Evolutionary conservation across 2,797 vertebrate genomes (phyloP), one percentile per base, ranked within the genome.

Genomic region (Cephalopachus bancanus): DNA sequence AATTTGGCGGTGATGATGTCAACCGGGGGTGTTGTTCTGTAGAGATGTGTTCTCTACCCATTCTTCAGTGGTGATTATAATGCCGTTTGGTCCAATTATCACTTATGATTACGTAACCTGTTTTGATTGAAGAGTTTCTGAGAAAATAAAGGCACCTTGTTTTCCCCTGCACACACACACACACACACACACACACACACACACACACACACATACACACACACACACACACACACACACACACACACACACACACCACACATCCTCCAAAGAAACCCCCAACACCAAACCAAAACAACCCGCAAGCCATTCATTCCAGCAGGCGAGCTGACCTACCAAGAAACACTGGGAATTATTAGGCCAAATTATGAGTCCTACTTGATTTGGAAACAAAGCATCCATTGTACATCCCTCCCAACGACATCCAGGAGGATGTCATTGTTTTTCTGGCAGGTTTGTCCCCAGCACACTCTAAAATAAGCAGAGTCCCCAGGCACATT

Each of bases 101-200:
- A n/a, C 69, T 76, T 95, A 49, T 30, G 83, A 85, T 98, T 98
- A 96, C 7, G 49, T 97, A 98, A 98, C 15, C 9, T 83, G 93
- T 93, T 97, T 96, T 9, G 65, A 96, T 26, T 72, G 93, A 79
- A 95, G 37, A 1, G 53, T 96, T 94, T 88, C 96, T 74, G 60
- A 97, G 97, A 98, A 98, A 98, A 98, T 95, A 96, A 98, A 98
- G 97, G 97, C 97, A 22, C 76, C 59, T 97, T 97, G 91, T 98
- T 98, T 97, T 74, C 79, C 90, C 80, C 51, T 10, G 90, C 85
- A 69, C 96, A 86, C 84, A 96, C 44, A 44, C 44, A 44, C 5
- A 44, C 44, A 44, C 44, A 44, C 44, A 44, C 44, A 44, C 44
- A 44, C 44, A 44, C 44, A 44, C 44, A 44, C 44, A 44, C 44